These are phyloP conservation scores for silkworm (Bombyx mori) DNA, from an alignment of 1,140 invertebrate species.

Conservation along the genomic window ASM3026992v2 NC_085124.1:13455001-13455500, in stretches of 20 bases:
- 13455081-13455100: constrained; percentile 57
- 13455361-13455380: constrained; percentile 31
- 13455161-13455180: constrained; percentile 31
- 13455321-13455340: constrained; percentile 17
- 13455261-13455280: constrained; percentile 65
- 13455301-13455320: constrained; percentile 25
- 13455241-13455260: constrained; percentile 69
- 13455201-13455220: constrained; percentile 69
- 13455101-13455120: constrained; percentile 37
- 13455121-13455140: constrained; percentile 19
- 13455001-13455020: constrained; percentile 43
- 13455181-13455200: constrained; percentile 51
- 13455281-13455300: constrained; percentile 45
- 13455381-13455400: too few relatives aligned
- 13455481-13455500: too few relatives aligned
- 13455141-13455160: constrained; percentile 35
- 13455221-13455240: constrained; percentile 57
- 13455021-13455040: constrained; percentile 55
- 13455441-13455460: neutral
- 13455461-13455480: too few relatives aligned
- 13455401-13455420: neutral
- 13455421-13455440: neutral
- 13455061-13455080: constrained; percentile 61
- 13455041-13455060: constrained; percentile 32
- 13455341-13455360: constrained; percentile 47